Evolutionary conservation across 2,888 invertebrate genomes (phyloP), one percentile per base, ranked within the genome.

Genomic region (Quadriops clusia): DNA sequence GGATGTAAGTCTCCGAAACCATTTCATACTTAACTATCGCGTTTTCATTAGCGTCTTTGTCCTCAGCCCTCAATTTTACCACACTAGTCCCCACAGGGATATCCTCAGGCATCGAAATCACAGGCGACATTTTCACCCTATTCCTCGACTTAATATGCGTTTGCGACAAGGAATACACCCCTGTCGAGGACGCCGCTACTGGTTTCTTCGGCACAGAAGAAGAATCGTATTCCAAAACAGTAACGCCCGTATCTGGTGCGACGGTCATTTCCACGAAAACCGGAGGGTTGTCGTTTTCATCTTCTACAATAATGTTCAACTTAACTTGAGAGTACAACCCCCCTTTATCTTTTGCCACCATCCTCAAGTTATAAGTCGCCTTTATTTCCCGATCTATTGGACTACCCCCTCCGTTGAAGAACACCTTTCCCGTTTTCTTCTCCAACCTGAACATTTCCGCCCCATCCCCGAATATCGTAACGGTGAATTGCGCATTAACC

Each of bases 221-320:
- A 23, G 70, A 70, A 33, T 74, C 72, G 10, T 70, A 65, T 49
- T 79, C 77, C 2, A 76, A 50, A 16, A 83, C 66, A 34, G 75
- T 72, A 12, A 81, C 63, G 5, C 70, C 74, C 41, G 77, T 73
- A 32, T 77, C 75, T 28, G 76, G 66, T 3, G 77, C 72, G 18
- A 85, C 71, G 1, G 74, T 65, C 43, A 85, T 73, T 49, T 80
- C 74, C 32, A 70, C 70, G 44, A 81, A 82, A 28, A 64, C 64
- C 0, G 85, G 85, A 8, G 71, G 51, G 53, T 86, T 86, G 51
- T 89, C 89, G 49, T 90, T 90, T 49, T 77, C 77, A 52, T 90
- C 90, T 3, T 74, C 68, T 13, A 89, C 61, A 1, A 63, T 65
- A 23, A 90, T 73, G 1, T 68, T 74, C 5, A 90, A 53, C 46